A percentile compares a stretch with the other conserved stretches of the same genome.
These are phyloP conservation scores for Erebia ligea DNA, from an alignment of 2,888 invertebrate genomes.

Conservation along the genomic window DNA sequence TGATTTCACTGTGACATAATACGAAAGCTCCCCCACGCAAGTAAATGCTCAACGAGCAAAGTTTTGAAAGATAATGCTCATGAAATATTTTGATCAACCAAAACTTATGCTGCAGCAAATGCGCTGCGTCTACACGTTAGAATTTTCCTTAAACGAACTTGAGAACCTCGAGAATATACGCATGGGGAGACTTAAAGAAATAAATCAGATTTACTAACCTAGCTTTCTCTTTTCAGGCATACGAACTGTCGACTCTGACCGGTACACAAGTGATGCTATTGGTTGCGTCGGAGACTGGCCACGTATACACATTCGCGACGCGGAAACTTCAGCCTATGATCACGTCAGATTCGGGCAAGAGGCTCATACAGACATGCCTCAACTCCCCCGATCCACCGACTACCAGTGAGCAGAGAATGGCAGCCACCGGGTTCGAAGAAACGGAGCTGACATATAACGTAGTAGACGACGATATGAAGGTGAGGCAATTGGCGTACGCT, in stretches of 20 bases:
- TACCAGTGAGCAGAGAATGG: constrained; percentile 97
- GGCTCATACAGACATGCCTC: constrained; percentile 98
- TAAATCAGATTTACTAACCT: constrained; percentile 19
- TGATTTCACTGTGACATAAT: constrained; percentile 24
- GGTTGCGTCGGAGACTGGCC: constrained; percentile 99
- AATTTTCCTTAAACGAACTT: not conserved
- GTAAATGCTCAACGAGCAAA: not conserved
- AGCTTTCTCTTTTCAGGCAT: constrained; percentile 88
- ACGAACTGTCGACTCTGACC: constrained; percentile 98
- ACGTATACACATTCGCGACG: constrained; percentile 99
- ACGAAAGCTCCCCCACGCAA: not conserved
- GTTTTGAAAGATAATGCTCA: not conserved
- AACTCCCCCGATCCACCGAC: constrained; percentile 97
- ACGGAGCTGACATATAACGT: constrained; percentile 98
- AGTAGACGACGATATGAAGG: constrained; percentile 97
- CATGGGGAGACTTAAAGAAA: not conserved
- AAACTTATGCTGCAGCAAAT: no score
- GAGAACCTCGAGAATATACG: no score
- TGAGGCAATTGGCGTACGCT: constrained; percentile 97
- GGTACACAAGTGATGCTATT: constrained; percentile 99
- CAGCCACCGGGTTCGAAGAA: constrained; percentile 99
- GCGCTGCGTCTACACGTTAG: no score
- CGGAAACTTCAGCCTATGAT: constrained; percentile 99
- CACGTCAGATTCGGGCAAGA: constrained; percentile 98
- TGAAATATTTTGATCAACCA: no score